Evolutionary conservation across 1,140 invertebrate species (phyloP), one percentile per base, ranked within the genome.

Genomic region (Wiebesia pumilae): DNA sequence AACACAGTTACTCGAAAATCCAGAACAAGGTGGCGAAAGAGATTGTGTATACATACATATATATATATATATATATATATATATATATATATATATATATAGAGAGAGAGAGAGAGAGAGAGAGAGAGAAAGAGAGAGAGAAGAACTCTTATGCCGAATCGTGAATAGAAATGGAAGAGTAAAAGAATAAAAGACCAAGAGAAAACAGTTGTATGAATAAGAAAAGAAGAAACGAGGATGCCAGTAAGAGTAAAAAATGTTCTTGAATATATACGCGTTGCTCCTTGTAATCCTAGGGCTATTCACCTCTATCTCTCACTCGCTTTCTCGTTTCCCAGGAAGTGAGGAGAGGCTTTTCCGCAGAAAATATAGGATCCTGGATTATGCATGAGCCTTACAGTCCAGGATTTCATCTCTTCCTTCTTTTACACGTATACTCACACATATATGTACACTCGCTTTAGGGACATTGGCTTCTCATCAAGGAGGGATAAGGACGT

Each of bases 321-420:
- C 40, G 38, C 7, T 47, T 19, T 1, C 35, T 35, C 38, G 7
- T 21, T 27, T 0, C 24, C 0, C 30, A 27, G 62, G 21, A 65
- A 43, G 47, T 14, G 78, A 35, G 30, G 71, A 79, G 67, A 84
- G 77, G 83, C 78, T 78, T 87, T 85, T 62, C 62, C 77, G 69
- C 58, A 51, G 75, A 69, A 87, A 83, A 84, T 87, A 84, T 87
- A 87, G 82, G 78, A 83, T 87, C 35, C 78, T 87, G 78, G 86
- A 87, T 87, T 87, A 87, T 87, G 86, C 83, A 87, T 87, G 86
- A 87, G 86, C 78, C 30, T 35, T n/a, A 79, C 47, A 58, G 51
- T 54, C 33, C 33, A 51, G 86, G 77, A 83, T 83, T 87, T 87
- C 33, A 38, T 54, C 67, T 67, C 35, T 47, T 33, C 71, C 40